Evolutionary conservation across 2,797 vertebrate genomes (phyloP).

Genomic region (Rhinogobio ventralis): DNA sequence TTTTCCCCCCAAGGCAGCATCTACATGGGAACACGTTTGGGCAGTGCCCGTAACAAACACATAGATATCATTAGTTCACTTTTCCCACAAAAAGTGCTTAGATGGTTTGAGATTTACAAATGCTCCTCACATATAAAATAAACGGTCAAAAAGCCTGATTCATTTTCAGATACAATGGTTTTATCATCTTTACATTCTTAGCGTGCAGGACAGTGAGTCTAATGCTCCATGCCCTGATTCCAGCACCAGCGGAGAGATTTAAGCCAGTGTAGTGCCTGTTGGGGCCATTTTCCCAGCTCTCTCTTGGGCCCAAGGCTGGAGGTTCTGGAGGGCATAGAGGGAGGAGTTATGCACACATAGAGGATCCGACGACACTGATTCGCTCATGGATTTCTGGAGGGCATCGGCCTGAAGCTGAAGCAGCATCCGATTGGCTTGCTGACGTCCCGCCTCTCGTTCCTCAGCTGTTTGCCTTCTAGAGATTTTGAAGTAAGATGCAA

Average conservation of each 20-base stretch:
- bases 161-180: neutral
- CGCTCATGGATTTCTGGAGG: conserved; percentile 89
- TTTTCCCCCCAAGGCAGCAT: neutral
- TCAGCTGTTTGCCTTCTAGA: conserved; percentile 94
- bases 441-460: conserved; percentile 94
- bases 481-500: neutral
- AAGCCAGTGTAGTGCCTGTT: conserved; percentile 48
- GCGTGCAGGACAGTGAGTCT: neutral
- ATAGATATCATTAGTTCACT: neutral
- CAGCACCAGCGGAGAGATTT: neutral
- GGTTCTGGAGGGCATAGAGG: conserved; percentile 95
- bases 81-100: conserved; percentile 23
- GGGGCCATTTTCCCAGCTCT: conserved; percentile 77
- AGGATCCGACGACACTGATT: conserved; percentile 88
- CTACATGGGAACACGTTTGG: neutral
- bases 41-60: neutral
- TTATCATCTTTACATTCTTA: neutral
- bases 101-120: neutral
- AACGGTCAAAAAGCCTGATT: neutral
- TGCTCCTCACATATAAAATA: neutral
- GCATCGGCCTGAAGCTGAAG: conserved; percentile 95
- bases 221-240: no score
- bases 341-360: conserved; percentile 96
- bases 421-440: conserved; percentile 93
- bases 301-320: conserved; percentile 95